Evolutionary conservation across 2,113 vertebrate species (phyloP).

Genomic region (Tretioscincus oriximinensis): DNA sequence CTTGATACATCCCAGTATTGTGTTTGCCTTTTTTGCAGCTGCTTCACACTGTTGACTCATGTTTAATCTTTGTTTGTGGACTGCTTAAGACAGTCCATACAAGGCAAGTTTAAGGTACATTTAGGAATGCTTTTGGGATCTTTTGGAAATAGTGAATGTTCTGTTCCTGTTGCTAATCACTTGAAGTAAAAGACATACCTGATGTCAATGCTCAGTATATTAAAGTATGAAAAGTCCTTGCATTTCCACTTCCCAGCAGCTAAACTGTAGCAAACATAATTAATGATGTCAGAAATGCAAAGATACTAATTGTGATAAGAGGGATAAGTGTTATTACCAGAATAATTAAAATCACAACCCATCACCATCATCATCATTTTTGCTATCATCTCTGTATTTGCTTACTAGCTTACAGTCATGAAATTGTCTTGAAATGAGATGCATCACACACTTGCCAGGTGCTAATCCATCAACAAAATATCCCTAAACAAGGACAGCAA

Average conservation of each 20-base stretch:
- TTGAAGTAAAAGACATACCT: too few species aligned
- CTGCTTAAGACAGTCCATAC: too few species aligned
- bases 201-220: too few species aligned
- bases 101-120: too few species aligned
- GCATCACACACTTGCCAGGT: background rate
- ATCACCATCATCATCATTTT: background rate
- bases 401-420: slow-evolving; percentile 1
- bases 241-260: background rate
- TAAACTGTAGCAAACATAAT: background rate
- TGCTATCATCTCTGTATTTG: background rate
- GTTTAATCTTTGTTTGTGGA: too few species aligned
- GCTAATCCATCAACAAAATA: slow-evolving; percentile 15
- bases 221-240: too few species aligned
- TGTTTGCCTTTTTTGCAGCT: too few species aligned
- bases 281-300: background rate
- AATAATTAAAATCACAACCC: background rate
- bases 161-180: too few species aligned
- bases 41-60: too few species aligned
- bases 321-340: background rate
- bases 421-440: background rate
- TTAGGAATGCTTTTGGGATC: too few species aligned
- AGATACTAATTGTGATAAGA: background rate
- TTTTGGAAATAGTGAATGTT: too few species aligned
- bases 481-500: slow-evolving; percentile 33
- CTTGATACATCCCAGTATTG: too few species aligned